Evolutionary conservation across 1,140 invertebrate genomes (phyloP).

Genomic region (Lineus longissimus): DNA sequence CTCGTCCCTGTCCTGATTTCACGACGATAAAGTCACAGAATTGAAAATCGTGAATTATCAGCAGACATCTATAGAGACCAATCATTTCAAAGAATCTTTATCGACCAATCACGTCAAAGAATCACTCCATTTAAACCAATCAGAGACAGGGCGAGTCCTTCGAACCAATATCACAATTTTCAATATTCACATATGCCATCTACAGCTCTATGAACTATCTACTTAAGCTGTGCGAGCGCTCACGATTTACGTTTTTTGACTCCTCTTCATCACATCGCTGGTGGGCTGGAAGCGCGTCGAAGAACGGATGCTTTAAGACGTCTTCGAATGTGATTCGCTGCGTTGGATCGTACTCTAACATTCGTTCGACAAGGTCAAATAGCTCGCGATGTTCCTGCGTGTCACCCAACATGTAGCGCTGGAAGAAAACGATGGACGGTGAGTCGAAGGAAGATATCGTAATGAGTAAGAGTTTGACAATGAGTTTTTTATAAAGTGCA

Average conservation of each 20-base stretch:
- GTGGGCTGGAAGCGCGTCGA: constrained; percentile 49
- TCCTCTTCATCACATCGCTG: background rate
- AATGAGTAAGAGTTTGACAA: background rate
- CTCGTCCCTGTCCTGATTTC: too few relatives aligned
- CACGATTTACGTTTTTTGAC: background rate
- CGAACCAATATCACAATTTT: too few relatives aligned
- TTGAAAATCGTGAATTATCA: too few relatives aligned
- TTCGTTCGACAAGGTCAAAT: constrained; percentile 89
- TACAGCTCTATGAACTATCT: constrained; percentile 8
- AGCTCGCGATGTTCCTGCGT: constrained; percentile 81
- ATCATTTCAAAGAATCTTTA: too few relatives aligned
- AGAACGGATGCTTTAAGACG: constrained; percentile 89
- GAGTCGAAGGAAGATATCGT: background rate
- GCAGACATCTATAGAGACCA: too few relatives aligned
- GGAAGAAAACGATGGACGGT: constrained; percentile 44
- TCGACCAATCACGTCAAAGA: too few relatives aligned
- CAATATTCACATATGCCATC: too few relatives aligned
- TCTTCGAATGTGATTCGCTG: constrained; percentile 84
- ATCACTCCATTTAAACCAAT: too few relatives aligned
- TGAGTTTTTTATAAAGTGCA: too few relatives aligned
- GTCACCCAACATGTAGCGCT: constrained; percentile 85
- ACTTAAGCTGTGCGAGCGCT: constrained; percentile 23
- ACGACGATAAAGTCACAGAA: too few relatives aligned
- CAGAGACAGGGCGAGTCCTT: too few relatives aligned
- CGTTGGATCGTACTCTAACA: constrained; percentile 95